Percentiles rank a stretch among this genome's conserved stretches.
Evolutionary conservation across 1,140 invertebrate genomes (phyloP).

Genomic region (Colletes gigas): DNA sequence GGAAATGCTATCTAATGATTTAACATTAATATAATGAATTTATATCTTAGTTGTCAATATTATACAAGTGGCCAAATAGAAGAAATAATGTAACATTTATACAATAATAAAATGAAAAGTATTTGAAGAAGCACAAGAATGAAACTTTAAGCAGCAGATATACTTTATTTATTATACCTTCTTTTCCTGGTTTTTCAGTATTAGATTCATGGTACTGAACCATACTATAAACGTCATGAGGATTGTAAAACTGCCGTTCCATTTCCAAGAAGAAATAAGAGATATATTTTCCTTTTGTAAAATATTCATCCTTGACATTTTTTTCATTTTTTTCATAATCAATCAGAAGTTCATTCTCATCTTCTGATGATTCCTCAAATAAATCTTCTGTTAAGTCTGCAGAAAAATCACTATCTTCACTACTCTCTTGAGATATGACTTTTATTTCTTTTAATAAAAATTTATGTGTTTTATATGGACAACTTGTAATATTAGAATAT

Average conservation of each 20-base stretch:
- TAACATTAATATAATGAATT: background rate
- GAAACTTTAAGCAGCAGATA: slow-evolving; percentile 57
- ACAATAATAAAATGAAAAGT: slow-evolving; percentile 56
- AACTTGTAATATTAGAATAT: slow-evolving; percentile 5
- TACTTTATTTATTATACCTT: slow-evolving; percentile 68
- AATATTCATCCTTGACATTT: slow-evolving; percentile 73
- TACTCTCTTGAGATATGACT: slow-evolving; percentile 56
- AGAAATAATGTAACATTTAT: slow-evolving; percentile 38
- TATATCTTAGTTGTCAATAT: background rate
- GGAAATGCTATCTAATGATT: background rate
- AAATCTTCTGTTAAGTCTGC: slow-evolving; percentile 71
- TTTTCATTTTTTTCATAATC: slow-evolving; percentile 58
- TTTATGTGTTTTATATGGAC: slow-evolving; percentile 38
- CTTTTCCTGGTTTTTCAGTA: slow-evolving; percentile 53
- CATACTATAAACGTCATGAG: slow-evolving; percentile 72
- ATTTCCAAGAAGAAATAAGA: slow-evolving; percentile 77
- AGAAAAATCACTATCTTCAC: slow-evolving; percentile 75
- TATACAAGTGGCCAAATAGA: slow-evolving; percentile 8
- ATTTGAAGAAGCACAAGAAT: slow-evolving; percentile 54
- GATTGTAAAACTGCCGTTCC: slow-evolving; percentile 75
- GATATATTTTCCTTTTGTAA: slow-evolving; percentile 76
- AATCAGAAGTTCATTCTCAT: slow-evolving; percentile 63
- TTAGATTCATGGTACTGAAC: slow-evolving; percentile 69
- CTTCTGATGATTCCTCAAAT: slow-evolving; percentile 64
- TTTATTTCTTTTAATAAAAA: slow-evolving; percentile 63